Conservation (phyloP, 2,888 invertebrate genomes). For the Coelopa pilipes region DNA sequence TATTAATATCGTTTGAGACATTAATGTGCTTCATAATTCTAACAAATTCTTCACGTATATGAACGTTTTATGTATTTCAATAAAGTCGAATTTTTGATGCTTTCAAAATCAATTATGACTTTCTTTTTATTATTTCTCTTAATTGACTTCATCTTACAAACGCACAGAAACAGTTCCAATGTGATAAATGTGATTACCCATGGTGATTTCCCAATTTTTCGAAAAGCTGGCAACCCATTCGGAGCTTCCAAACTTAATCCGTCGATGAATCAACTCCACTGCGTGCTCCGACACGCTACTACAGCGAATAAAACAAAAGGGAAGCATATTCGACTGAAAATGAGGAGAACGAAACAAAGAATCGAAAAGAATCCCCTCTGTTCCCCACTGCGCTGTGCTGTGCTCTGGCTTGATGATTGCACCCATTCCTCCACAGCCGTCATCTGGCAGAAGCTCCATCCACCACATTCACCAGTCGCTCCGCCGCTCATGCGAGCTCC, state of each 20-base stretch:
- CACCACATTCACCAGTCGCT: background rate
- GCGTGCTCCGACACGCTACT: background rate
- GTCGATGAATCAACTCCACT: constrained; percentile 19
- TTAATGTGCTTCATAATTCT: background rate
- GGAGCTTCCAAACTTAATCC: constrained; percentile 8
- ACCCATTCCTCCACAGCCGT: too few relatives aligned
- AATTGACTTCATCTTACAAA: background rate
- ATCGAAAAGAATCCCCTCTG: background rate
- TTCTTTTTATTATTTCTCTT: constrained; percentile 20
- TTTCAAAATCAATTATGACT: constrained; percentile 4
- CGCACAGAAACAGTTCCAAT: too few relatives aligned
- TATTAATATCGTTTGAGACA: background rate
- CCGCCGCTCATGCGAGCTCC: background rate
- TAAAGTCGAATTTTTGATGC: background rate
- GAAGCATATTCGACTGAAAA: background rate
- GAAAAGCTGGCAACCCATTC: background rate
- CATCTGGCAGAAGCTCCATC: background rate
- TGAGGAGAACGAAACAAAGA: background rate
- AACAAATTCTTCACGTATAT: background rate
- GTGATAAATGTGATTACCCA: too few relatives aligned
- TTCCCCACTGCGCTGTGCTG: background rate
- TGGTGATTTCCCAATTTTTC: too few relatives aligned
- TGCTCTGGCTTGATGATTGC: background rate
- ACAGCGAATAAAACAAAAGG: constrained; percentile 18
- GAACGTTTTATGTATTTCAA: background rate